Evolutionary conservation across 2,888 invertebrate species (phyloP).

Genomic region (Pammene fasciana): DNA sequence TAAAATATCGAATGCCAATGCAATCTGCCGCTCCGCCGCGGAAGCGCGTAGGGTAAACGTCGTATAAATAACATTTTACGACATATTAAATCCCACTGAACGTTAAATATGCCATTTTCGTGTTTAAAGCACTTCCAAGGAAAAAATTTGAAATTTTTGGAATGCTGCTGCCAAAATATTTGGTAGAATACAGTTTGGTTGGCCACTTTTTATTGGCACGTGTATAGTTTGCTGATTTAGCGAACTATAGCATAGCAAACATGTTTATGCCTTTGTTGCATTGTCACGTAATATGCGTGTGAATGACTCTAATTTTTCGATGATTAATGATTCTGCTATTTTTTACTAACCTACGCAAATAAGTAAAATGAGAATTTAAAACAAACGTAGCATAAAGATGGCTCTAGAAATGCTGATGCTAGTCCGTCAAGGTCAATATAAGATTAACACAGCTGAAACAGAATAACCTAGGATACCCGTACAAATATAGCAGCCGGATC

Average conservation of each 20-base stretch:
- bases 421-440: no score
- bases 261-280: neutral
- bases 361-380: no score
- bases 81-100: slow-evolving; percentile 76
- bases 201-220: slow-evolving; percentile 4
- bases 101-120: slow-evolving; percentile 75
- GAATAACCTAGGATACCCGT: no score
- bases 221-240: slow-evolving; percentile 3
- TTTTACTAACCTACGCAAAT: neutral
- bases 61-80: slow-evolving; percentile 77
- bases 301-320: neutral
- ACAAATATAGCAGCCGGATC: no score
- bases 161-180: slow-evolving; percentile 9
- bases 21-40: slow-evolving; percentile 59
- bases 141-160: slow-evolving; percentile 60
- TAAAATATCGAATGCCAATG: slow-evolving; percentile 51
- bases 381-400: no score
- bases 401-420: no score
- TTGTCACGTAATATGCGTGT: slow-evolving; percentile 16
- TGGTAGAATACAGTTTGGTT: slow-evolving; percentile 3
- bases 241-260: neutral
- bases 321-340: neutral
- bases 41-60: slow-evolving; percentile 62
- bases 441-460: no score
- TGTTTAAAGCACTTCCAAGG: slow-evolving; percentile 64